These are phyloP conservation scores for Hoplostethus mediterraneus DNA, from an alignment of 2,797 vertebrate genomes.

Conservation along the genomic window DNA sequence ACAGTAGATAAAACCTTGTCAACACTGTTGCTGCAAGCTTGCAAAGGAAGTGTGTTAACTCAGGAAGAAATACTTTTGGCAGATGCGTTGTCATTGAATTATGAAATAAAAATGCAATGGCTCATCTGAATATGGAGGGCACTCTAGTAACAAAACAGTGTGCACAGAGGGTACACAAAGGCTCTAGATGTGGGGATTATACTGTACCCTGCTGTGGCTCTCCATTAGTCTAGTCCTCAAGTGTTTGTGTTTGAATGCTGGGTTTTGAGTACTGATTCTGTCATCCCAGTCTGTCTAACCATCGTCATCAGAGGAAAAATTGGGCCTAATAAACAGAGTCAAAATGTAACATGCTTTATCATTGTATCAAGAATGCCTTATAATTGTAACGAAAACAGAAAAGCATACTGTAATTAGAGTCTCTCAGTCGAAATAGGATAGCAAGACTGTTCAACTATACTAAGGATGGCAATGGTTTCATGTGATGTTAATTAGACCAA, in stretches of 20 bases:
- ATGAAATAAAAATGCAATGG: conserved; percentile 57
- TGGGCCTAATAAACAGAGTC: too few species aligned
- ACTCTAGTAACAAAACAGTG: conserved; percentile 72
- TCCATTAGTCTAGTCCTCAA: conserved; percentile 64
- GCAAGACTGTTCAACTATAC: too few species aligned
- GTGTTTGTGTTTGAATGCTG: conserved; percentile 74
- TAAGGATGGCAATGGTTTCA: too few species aligned
- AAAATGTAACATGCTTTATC: too few species aligned
- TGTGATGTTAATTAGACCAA: too few species aligned
- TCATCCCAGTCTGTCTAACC: conserved; percentile 42
- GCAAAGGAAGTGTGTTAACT: conserved; percentile 11
- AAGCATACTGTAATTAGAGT: too few species aligned
- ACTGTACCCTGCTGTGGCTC: conserved; percentile 67
- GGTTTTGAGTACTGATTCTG: conserved; percentile 46
- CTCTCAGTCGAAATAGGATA: too few species aligned
- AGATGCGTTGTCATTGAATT: conserved; percentile 54
- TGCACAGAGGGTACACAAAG: conserved; percentile 64
- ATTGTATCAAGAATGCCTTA: too few species aligned
- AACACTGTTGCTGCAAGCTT: conserved; percentile 6
- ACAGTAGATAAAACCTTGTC: neutral
- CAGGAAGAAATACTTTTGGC: conserved; percentile 51
- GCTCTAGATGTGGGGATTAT: conserved; percentile 69
- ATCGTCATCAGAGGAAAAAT: conserved; percentile 39
- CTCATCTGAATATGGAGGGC: conserved; percentile 74
- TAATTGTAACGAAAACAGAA: too few species aligned